A percentile compares a stretch with the other conserved stretches of the same genome.
Conservation (phyloP, 2,797 vertebrate genomes). For the Taenioides sp. region DNA sequence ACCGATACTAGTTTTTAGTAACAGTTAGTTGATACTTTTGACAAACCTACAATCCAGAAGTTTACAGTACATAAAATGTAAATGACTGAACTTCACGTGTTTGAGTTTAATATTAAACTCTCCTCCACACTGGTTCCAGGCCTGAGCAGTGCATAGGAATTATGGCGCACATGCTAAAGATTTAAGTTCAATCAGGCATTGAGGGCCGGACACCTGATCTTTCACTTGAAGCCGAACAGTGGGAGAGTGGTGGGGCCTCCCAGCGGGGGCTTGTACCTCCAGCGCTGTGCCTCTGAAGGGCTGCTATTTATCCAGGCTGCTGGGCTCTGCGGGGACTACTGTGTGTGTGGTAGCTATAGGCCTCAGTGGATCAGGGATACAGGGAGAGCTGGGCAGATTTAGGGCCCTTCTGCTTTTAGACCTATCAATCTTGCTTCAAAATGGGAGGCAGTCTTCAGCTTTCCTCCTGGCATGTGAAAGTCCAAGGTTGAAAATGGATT, state of each 20-base stretch:
- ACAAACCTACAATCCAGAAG: too few relatives aligned
- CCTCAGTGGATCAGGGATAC: slow-evolving; percentile 30
- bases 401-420: slow-evolving; percentile 20
- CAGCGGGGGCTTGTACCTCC: slow-evolving; percentile 62
- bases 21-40: too few relatives aligned
- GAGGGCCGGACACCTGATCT: slow-evolving; percentile 73
- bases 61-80: too few relatives aligned
- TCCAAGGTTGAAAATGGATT: slow-evolving; percentile 7
- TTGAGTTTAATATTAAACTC: too few relatives aligned
- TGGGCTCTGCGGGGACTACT: slow-evolving; percentile 59
- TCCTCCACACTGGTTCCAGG: neutral
- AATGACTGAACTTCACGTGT: too few relatives aligned
- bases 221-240: slow-evolving; percentile 73
- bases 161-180: slow-evolving; percentile 71
- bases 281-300: slow-evolving; percentile 66
- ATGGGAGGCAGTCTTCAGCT: neutral
- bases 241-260: slow-evolving; percentile 67
- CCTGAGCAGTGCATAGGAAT: slow-evolving; percentile 34
- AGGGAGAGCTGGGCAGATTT: slow-evolving; percentile 36
- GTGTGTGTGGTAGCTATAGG: slow-evolving; percentile 64
- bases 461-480: neutral
- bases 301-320: slow-evolving; percentile 65
- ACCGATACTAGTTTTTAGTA: too few relatives aligned
- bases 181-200: slow-evolving; percentile 76
- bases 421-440: slow-evolving; percentile 5